Evolutionary conservation across 2,113 vertebrate genomes (phyloP).

Genomic region (Pituophis catenifer): DNA sequence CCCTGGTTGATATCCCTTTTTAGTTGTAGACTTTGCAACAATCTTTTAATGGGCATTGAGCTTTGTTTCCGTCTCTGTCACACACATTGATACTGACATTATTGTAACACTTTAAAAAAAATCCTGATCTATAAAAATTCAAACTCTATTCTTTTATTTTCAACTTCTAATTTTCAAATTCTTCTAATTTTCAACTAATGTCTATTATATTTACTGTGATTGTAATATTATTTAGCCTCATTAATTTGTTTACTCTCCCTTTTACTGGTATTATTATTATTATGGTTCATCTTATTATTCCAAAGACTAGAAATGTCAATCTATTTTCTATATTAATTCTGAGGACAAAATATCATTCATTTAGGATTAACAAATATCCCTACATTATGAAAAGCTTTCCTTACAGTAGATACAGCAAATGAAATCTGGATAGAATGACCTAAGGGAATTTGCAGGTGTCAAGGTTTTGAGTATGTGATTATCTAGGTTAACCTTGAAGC

Average conservation of each 20-base stretch:
- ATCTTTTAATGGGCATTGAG: not conserved
- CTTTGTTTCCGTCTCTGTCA: not conserved
- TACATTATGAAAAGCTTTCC: not conserved
- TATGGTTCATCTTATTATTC: no score
- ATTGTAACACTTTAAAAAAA: not conserved
- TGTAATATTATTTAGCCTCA: no score
- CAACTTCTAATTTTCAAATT: not conserved
- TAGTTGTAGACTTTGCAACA: no score
- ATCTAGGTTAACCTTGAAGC: not conserved
- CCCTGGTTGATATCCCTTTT: no score
- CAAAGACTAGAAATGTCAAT: not conserved
- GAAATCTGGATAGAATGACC: not conserved
- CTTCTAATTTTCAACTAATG: not conserved
- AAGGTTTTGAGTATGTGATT: not conserved
- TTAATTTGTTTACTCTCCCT: no score
- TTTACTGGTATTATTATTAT: no score
- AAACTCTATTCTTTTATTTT: not conserved
- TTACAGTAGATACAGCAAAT: not conserved
- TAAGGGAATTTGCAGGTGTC: not conserved
- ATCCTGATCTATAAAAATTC: not conserved
- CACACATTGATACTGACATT: not conserved
- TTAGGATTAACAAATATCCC: conserved; percentile 35
- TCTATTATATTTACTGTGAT: no score
- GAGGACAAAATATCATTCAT: conserved; percentile 1
- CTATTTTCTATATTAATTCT: not conserved